Evolutionary conservation across 1,140 invertebrate genomes (phyloP).

Genomic region (Streblospio benedicti): DNA sequence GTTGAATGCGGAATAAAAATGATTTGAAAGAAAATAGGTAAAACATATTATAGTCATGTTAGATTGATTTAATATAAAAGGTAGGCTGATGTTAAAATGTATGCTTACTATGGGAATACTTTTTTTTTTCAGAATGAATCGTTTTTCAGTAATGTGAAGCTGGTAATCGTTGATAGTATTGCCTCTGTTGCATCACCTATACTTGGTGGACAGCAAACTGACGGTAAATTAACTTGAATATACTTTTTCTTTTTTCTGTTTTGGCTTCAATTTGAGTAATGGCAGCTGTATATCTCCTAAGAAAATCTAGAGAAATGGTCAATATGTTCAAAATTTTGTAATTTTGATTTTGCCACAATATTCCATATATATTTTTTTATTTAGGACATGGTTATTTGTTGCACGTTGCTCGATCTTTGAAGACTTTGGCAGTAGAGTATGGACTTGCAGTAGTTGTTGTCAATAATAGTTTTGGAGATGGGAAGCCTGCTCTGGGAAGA

Average conservation of each 20-base stretch:
- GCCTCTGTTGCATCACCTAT: constrained; percentile 31
- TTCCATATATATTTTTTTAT: constrained; percentile 5
- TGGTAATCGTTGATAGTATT: constrained; percentile 32
- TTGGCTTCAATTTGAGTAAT: neutral
- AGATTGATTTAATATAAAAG: neutral
- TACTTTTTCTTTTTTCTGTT: neutral
- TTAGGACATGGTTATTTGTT: constrained; percentile 29
- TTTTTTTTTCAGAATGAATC: constrained; percentile 23
- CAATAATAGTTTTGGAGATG: constrained; percentile 24
- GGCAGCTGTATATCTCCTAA: neutral
- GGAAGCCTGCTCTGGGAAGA: constrained; percentile 23
- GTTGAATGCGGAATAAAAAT: neutral
- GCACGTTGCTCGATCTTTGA: constrained; percentile 26
- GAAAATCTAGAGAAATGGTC: no score
- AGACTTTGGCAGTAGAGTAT: constrained; percentile 27
- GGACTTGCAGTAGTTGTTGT: constrained; percentile 31
- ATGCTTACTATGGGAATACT: no score
- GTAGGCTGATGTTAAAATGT: no score
- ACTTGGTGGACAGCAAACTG: constrained; percentile 28
- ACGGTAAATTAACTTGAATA: constrained; percentile 19
- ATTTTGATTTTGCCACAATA: neutral
- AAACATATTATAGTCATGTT: neutral
- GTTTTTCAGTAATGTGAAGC: constrained; percentile 23
- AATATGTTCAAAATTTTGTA: no score
- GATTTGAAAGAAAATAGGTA: neutral